A percentile compares a stretch with the other conserved stretches of the same genome.
phyloP scores from a whole-genome alignment of 2,888 invertebrate genomes.

The Carcina quercana region DNA sequence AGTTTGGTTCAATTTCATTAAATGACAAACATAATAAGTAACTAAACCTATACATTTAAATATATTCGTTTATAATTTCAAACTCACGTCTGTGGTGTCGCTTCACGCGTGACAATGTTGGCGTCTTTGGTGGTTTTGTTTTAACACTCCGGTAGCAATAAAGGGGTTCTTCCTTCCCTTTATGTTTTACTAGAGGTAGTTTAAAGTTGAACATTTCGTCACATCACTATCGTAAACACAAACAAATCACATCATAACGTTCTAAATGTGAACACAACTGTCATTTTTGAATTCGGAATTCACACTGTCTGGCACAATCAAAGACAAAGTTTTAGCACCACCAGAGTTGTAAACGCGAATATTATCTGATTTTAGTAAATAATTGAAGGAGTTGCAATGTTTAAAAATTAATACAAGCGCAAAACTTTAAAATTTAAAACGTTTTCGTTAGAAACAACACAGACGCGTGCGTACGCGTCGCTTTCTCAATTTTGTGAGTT shows the following conservation, averaged over 20 bases:
- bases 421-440: conserved; percentile 4
- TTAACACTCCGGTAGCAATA: conserved; percentile 65
- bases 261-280: not conserved
- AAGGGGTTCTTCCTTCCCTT: conserved; percentile 64
- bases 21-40: too few species aligned
- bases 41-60: too few species aligned
- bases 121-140: conserved; percentile 74
- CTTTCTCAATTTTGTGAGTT: conserved; percentile 56
- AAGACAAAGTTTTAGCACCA: too few species aligned
- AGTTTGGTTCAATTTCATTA: too few species aligned
- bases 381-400: too few species aligned
- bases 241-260: conserved; percentile 24
- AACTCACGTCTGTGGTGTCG: conserved; percentile 69
- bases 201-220: conserved; percentile 74
- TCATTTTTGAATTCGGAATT: too few species aligned
- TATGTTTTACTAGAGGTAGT: conserved; percentile 61
- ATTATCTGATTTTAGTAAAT: too few species aligned
- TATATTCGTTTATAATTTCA: conserved; percentile 8
- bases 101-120: conserved; percentile 63
- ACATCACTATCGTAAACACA: conserved; percentile 25
- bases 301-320: too few species aligned
- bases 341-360: too few species aligned
- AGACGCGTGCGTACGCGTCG: conserved; percentile 46
- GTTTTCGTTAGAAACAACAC: conserved; percentile 21
- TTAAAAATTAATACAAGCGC: too few species aligned